Evolutionary conservation across 1,140 invertebrate species (phyloP), one percentile per base, ranked within the genome.

Genomic region (Sweltsa coloradensis): DNA sequence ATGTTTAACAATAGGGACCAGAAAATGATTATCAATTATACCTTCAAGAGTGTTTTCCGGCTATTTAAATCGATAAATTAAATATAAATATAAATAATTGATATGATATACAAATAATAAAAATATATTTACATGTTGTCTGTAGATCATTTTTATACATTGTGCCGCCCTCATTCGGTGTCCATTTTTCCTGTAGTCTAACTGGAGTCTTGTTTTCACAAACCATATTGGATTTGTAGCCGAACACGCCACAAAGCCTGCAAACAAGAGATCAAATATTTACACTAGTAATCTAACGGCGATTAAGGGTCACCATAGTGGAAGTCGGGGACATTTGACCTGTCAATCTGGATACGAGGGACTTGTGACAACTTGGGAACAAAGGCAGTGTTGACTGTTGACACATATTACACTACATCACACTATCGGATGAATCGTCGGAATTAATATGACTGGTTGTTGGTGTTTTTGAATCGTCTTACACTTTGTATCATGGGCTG

Each of bases 141-240:
- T 66, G 64, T 90, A 90, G 68, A 91, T 85, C 65, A 78, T 76
- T 53, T 75, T 72, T 45, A 92, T 83, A 61, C 86, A 89, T 61
- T 89, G 74, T 53, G 76, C 59, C 19, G 87, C 81, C 19, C 82
- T 83, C 53, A 86, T 76, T 56, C 71, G 71, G 22, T 59, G 57
- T n/a, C 68, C 65, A 54, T 76, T 77, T 59, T 72, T 73, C 51
- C 78, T 76, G 49, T 90, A 79, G 71, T 98, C 91, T 52, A 99
- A 72, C 64, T 99, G 97, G 26, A 99, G 73, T 39, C 96, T 75
- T 21, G 97, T 99, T 75, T 99, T 99, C 18, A 99, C 85, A 64
- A 99, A 93, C 97, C 97, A 99, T 59, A 99, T 96, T 26, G 97
- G 97, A 75, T 99, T 99, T 44, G 97, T 99, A 50, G 84, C 76